Evolutionary conservation across 2,797 vertebrate species (phyloP).

Genomic region (Arnoldichthys spilopterus): DNA sequence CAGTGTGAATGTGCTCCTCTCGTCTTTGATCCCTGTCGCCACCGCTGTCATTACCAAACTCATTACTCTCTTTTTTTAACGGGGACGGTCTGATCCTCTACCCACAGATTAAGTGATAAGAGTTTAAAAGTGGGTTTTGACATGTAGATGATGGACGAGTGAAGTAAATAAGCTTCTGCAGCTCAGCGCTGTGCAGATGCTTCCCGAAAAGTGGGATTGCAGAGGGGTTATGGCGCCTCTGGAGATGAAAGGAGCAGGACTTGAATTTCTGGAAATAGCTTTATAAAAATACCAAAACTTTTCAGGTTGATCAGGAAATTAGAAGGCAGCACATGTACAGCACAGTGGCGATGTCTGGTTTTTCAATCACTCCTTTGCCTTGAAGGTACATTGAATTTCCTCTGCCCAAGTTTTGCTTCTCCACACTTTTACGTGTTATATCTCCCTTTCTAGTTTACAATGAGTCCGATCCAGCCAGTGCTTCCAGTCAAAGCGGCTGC

Average conservation of each 20-base stretch:
- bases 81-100: slow-evolving; percentile 53
- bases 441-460: neutral
- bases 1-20: slow-evolving; percentile 48
- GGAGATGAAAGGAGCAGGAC: slow-evolving; percentile 48
- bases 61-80: slow-evolving; percentile 58
- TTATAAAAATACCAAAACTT: slow-evolving; percentile 39
- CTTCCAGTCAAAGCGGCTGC: neutral
- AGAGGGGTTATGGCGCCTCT: slow-evolving; percentile 39
- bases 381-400: neutral
- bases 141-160: slow-evolving; percentile 58
- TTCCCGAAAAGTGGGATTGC: slow-evolving; percentile 50
- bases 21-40: slow-evolving; percentile 50
- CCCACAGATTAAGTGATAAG: slow-evolving; percentile 61
- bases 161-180: slow-evolving; percentile 51
- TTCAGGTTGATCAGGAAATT: slow-evolving; percentile 28
- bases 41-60: slow-evolving; percentile 54
- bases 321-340: slow-evolving; percentile 9
- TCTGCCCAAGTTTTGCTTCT: neutral
- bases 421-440: neutral
- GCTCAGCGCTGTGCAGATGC: slow-evolving; percentile 48
- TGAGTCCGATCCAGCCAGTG: neutral
- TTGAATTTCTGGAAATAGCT: slow-evolving; percentile 23
- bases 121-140: slow-evolving; percentile 66
- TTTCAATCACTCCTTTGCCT: neutral
- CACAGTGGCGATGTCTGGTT: slow-evolving; percentile 9